A percentile compares a stretch with the other conserved stretches of the same genome.
Evolutionary conservation across 2,113 vertebrate genomes (phyloP).

Genomic region (Ochotona princeps): DNA sequence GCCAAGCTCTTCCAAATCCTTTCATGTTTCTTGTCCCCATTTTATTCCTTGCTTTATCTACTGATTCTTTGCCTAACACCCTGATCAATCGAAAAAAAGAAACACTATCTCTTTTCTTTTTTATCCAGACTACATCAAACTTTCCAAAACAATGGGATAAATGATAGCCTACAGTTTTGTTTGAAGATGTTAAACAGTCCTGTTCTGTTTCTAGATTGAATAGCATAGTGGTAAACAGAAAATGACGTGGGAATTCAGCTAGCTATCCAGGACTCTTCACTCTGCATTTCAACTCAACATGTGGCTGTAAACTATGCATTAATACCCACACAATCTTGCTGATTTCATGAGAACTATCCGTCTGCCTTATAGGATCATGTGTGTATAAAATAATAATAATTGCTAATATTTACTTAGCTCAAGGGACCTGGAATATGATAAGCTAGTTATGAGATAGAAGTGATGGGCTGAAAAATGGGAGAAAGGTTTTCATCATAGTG

Average conservation of each 20-base stretch:
- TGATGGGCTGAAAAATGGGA: background rate
- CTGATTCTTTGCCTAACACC: background rate
- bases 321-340: background rate
- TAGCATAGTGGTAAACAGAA: background rate
- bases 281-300: background rate
- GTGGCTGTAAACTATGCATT: background rate
- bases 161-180: background rate
- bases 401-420: background rate
- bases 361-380: background rate
- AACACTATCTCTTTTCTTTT: background rate
- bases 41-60: background rate
- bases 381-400: background rate
- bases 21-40: background rate
- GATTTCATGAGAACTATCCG: background rate
- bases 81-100: background rate
- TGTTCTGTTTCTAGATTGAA: background rate
- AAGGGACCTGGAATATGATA: background rate
- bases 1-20: background rate
- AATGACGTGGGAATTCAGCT: too few relatives aligned
- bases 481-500: background rate
- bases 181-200: background rate
- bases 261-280: background rate
- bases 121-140: conserved; percentile 10
- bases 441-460: background rate
- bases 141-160: conserved; percentile 14